phyloP scores from a whole-genome alignment of 2,888 invertebrate species.

The Athalia circularis region DNA sequence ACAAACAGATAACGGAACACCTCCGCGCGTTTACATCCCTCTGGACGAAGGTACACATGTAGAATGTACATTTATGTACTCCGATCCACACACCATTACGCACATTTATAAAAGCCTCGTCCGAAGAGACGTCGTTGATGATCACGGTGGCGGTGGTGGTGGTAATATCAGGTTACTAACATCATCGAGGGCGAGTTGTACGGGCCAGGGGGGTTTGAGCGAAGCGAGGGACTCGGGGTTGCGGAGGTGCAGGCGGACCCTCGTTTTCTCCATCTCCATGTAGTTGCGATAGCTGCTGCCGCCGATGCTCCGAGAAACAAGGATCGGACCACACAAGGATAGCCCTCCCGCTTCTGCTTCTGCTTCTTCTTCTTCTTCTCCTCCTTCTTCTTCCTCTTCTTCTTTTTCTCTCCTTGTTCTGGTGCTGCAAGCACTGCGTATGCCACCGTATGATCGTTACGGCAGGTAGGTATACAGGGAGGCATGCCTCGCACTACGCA shows the following conservation, averaged over 20 bases:
- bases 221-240: constrained; percentile 51
- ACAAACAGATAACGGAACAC: constrained; percentile 61
- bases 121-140: too few relatives aligned
- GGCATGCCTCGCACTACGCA: constrained; percentile 43
- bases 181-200: constrained; percentile 65
- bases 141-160: constrained; percentile 60
- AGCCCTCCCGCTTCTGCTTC: constrained; percentile 48
- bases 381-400: background rate
- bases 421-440: too few relatives aligned
- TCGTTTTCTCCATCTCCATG: constrained; percentile 42
- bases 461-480: too few relatives aligned
- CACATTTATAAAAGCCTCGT: constrained; percentile 54
- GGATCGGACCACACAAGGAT: constrained; percentile 56
- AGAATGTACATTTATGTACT: background rate
- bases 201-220: constrained; percentile 52
- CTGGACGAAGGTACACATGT: background rate
- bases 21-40: constrained; percentile 46
- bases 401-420: too few relatives aligned
- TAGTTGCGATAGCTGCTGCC: constrained; percentile 53
- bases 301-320: constrained; percentile 26
- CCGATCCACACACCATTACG: background rate
- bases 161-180: constrained; percentile 69
- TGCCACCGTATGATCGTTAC: too few relatives aligned
- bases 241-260: constrained; percentile 19
- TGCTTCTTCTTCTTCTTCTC: too few relatives aligned